These are phyloP conservation scores for Xiphophorus maculatus DNA, from an alignment of 2,113 vertebrate genomes.

Conservation along the genomic window DNA sequence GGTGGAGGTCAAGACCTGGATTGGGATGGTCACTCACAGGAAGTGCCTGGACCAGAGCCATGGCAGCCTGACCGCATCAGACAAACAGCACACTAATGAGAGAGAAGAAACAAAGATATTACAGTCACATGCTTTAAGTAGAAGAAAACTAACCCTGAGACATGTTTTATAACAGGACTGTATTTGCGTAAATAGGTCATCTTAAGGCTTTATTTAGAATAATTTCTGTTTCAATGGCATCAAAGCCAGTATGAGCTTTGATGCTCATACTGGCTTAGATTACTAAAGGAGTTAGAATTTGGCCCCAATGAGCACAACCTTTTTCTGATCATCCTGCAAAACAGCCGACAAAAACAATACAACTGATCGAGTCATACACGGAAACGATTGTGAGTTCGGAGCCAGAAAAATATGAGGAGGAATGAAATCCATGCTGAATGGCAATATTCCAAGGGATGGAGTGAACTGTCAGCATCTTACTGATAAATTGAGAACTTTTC, in stretches of 20 bases:
- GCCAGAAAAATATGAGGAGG: too few relatives aligned
- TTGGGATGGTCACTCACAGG: constrained; percentile 84
- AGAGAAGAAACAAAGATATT: constrained; percentile 5
- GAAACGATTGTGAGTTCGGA: too few relatives aligned
- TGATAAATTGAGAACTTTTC: too few relatives aligned
- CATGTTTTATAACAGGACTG: not conserved
- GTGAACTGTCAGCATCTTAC: too few relatives aligned
- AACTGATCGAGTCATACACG: too few relatives aligned
- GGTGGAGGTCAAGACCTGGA: constrained; percentile 79
- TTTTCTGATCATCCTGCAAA: too few relatives aligned
- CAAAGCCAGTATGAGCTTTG: not conserved
- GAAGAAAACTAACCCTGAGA: not conserved
- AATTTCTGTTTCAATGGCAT: not conserved
- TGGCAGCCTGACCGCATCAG: constrained; percentile 75
- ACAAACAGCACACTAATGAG: constrained; percentile 75
- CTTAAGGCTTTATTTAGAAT: not conserved
- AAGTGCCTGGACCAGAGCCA: constrained; percentile 94
- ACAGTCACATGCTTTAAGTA: not conserved
- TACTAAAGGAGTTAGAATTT: not conserved
- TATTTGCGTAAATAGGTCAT: too few relatives aligned
- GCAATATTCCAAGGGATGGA: too few relatives aligned
- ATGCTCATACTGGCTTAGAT: not conserved
- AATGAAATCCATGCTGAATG: too few relatives aligned
- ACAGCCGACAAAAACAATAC: too few relatives aligned
- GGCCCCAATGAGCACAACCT: not conserved